These are phyloP conservation scores for Hormaphis cornu DNA, from an alignment of 1,140 invertebrate genomes.

Conservation along the genomic window DNA sequence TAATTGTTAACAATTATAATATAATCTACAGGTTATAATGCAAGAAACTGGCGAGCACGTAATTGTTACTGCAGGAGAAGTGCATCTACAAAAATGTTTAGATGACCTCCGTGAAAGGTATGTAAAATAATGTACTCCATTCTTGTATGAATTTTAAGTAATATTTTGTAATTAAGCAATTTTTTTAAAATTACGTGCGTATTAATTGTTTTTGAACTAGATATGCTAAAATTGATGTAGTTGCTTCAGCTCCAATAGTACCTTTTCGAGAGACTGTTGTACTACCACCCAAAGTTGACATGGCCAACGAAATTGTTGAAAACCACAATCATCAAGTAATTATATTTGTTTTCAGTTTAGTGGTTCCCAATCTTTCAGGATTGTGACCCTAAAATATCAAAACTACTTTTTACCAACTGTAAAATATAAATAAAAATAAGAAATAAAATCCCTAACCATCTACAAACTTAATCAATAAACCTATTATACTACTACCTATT, in stretches of 20 bases:
- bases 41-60: constrained; percentile 95
- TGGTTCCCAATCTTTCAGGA: no score
- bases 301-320: constrained; percentile 75
- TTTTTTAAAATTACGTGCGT: no score
- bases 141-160: not conserved
- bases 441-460: no score
- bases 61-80: constrained; percentile 91
- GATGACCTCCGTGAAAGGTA: constrained; percentile 63
- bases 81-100: constrained; percentile 91
- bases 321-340: constrained; percentile 2
- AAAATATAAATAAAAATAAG: no score
- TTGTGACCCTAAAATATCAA: no score
- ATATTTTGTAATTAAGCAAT: no score
- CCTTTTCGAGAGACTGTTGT: constrained; percentile 92
- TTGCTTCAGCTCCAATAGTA: constrained; percentile 90
- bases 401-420: no score
- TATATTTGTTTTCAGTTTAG: not conserved
- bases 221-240: constrained; percentile 81
- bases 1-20: not conserved
- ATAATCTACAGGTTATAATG: constrained; percentile 53
- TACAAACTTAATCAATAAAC: no score
- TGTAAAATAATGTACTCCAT: constrained; percentile 36
- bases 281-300: constrained; percentile 68
- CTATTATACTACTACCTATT: no score
- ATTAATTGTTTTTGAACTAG: not conserved